These are phyloP conservation scores for Idaea aversata DNA, from an alignment of 2,888 invertebrate genomes.

Conservation along the genomic window DNA sequence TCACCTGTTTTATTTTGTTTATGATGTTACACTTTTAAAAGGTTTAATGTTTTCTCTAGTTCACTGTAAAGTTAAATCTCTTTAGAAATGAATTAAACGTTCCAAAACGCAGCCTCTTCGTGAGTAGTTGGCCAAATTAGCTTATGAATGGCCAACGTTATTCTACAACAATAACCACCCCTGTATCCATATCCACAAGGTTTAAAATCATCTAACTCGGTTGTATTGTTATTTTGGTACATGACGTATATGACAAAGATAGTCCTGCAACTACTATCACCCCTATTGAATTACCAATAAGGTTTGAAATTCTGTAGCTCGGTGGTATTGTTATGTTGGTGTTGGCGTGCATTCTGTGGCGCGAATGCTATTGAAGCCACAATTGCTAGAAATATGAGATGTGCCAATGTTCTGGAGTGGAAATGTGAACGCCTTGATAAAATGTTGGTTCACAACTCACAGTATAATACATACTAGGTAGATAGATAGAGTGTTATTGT, in stretches of 20 bases:
- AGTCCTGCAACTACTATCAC: constrained; percentile 3
- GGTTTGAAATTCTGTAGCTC: constrained; percentile 15
- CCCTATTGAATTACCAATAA: constrained; percentile 12
- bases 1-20: too few relatives aligned
- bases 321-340: constrained; percentile 4
- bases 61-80: background rate
- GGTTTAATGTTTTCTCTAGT: background rate
- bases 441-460: background rate
- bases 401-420: constrained; percentile 10
- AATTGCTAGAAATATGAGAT: constrained; percentile 20
- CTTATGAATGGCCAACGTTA: constrained; percentile 26
- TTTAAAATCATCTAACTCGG: background rate
- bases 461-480: too few relatives aligned
- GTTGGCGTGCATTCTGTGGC: constrained; percentile 24
- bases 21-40: background rate
- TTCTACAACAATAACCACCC: background rate
- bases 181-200: background rate
- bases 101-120: constrained; percentile 36
- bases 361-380: constrained; percentile 21
- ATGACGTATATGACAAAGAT: constrained; percentile 8
- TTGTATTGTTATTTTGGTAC: background rate
- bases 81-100: constrained; percentile 27
- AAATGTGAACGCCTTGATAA: constrained; percentile 4
- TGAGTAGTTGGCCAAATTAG: constrained; percentile 51
- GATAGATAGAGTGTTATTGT: too few relatives aligned